Base-by-base conservation (phyloP, 2,113 vertebrate species). In the Puffinus mauretanicus region DNA sequence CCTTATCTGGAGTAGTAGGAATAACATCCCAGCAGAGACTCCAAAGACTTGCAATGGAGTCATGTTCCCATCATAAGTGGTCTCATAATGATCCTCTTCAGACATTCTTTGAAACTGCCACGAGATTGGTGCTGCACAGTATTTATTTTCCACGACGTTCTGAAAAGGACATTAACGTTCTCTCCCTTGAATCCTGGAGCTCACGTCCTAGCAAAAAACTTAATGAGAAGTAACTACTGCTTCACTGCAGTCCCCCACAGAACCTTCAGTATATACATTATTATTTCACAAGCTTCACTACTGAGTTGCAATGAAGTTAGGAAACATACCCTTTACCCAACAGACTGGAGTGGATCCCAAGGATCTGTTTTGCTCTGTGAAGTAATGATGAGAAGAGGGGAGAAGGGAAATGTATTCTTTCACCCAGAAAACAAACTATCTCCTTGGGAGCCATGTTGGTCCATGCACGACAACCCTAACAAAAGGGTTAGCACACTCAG, bases 251-350 rank as follows among this genome's bases (percentile, higher is more conserved):
- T 90, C 90, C 91, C 95, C 96, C 51, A 93, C 87, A 95, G 98
- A 97, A 96, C 81, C 80, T 81, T 95, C 54, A 25, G 86, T 92
- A 64, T 90, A 96, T 96, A 82, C 91, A 97, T 91, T 96, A 97
- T 97, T 98, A 97, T 97, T 97, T 97, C 97, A 96, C 91, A 86
- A 90, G 90, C 90, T 97, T 88, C 93, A 94, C 91, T 88, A 90
- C 96, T 52, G 92, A 94, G 65, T 95, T 98, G 97, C 97, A 96
- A 96, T 9, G n/a, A 82, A 96, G 96, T 97, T 97, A 98, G 94
- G 94, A 97, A 97, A 93, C 86, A 61, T 70, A 76, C 51, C 80
- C 93, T 95, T 97, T 95, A 96, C 85, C 72, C 94, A 93, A 80
- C 58, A 95, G 82, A 93, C 75, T 76, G 80, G 88, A 97, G 83